These are phyloP conservation scores for Amphipoea lucens DNA, from an alignment of 2,888 invertebrate genomes.

Conservation along the genomic window DNA sequence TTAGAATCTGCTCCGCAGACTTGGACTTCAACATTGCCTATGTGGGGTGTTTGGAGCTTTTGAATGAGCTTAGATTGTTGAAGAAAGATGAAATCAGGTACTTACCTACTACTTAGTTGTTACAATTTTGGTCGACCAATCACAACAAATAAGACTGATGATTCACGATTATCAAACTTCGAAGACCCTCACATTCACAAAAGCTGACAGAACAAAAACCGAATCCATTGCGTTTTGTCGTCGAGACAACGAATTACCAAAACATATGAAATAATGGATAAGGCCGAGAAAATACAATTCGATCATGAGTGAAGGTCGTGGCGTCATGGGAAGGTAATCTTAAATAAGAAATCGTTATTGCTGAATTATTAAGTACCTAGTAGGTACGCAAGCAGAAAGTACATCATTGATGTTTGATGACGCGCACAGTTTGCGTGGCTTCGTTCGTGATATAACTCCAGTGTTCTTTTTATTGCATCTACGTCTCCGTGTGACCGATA, in stretches of 20 bases:
- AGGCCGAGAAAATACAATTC: neutral
- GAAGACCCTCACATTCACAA: neutral
- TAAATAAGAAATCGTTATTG: conserved; percentile 4
- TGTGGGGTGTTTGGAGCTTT: neutral
- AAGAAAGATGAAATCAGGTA: neutral
- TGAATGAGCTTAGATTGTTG: neutral
- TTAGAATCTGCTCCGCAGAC: neutral
- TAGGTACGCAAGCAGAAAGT: conserved; percentile 14
- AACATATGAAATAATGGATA: neutral
- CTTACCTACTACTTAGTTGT: neutral
- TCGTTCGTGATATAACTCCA: conserved; percentile 54
- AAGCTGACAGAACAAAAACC: neutral
- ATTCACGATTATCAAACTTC: neutral
- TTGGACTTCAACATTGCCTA: neutral
- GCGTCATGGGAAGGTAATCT: neutral
- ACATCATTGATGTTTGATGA: conserved; percentile 29
- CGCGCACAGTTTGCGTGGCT: conserved; percentile 25
- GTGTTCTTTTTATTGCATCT: conserved; percentile 58
- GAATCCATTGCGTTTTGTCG: conserved; percentile 7
- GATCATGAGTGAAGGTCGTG: neutral
- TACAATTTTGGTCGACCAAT: neutral
- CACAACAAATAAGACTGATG: neutral
- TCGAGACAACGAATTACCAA: conserved; percentile 1
- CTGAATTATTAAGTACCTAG: conserved; percentile 23
- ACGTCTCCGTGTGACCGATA: conserved; percentile 59